Percentiles rank a stretch among this genome's conserved stretches.
Conservation (phyloP, 1,140 invertebrate species). For the Aphaenogaster floridana region DNA sequence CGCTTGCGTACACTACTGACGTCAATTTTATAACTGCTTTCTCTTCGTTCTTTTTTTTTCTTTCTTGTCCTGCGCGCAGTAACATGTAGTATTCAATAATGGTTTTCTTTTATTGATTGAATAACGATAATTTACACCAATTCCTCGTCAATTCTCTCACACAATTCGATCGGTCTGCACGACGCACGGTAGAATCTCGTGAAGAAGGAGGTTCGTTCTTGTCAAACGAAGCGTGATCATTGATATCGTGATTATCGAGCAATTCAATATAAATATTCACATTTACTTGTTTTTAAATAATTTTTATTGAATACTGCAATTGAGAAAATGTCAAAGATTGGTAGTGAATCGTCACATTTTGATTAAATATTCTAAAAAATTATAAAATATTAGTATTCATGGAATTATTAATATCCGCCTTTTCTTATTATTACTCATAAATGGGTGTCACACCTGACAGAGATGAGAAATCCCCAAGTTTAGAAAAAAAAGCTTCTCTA, state of each 20-base stretch:
- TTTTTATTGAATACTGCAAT: not conserved
- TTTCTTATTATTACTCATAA: not conserved
- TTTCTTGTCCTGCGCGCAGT: not conserved
- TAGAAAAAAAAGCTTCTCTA: not conserved
- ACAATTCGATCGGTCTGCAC: not conserved
- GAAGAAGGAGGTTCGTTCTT: not conserved
- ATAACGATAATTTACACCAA: not conserved
- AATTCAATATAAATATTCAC: not conserved
- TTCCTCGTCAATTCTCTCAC: not conserved
- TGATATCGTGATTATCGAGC: not conserved
- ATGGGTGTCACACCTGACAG: no score
- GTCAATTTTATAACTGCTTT: slow-evolving; percentile 67
- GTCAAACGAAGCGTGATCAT: not conserved
- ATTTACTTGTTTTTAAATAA: slow-evolving; percentile 11
- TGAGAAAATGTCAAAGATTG: not conserved
- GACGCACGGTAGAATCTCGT: not conserved
- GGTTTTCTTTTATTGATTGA: not conserved
- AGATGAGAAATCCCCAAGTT: not conserved
- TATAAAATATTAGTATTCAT: not conserved
- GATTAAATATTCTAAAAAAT: slow-evolving; percentile 12
- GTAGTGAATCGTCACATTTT: not conserved
- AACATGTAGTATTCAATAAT: not conserved
- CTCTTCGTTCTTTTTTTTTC: slow-evolving; percentile 49
- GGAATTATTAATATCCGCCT: not conserved
- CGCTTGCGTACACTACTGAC: slow-evolving; percentile 76